Percentiles rank a stretch among this genome's conserved stretches.
Evolutionary conservation across 2,888 invertebrate genomes (phyloP).

Genomic region (Hyalella azteca): DNA sequence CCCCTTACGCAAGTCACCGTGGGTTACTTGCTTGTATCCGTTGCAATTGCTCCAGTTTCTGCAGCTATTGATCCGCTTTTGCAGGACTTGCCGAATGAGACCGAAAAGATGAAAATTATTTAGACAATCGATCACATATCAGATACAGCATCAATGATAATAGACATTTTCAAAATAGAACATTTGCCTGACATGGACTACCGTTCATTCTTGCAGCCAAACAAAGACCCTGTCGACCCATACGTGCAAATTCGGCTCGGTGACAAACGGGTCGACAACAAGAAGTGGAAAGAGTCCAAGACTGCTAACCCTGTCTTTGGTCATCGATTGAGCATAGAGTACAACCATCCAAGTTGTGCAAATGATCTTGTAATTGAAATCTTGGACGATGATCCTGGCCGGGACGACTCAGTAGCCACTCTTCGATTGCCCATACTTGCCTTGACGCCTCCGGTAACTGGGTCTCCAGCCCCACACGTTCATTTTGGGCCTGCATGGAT

Average conservation of each 20-base stretch:
- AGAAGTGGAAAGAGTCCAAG: conserved; percentile 17
- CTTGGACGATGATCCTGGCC: conserved; percentile 36
- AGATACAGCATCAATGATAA: not conserved
- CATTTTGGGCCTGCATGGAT: conserved; percentile 40
- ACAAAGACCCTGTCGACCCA: conserved; percentile 40
- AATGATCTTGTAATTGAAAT: conserved; percentile 26
- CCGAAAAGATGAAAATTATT: not conserved
- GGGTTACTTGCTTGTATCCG: conserved; percentile 29
- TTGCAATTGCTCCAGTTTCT: conserved; percentile 11
- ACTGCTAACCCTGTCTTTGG: conserved; percentile 34
- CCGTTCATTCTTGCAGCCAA: not conserved
- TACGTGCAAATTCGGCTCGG: conserved; percentile 28
- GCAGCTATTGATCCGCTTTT: not conserved
- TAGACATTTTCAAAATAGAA: conserved; percentile 17
- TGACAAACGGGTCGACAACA: conserved; percentile 15
- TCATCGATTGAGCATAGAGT: conserved; percentile 22
- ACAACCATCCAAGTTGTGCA: conserved; percentile 22
- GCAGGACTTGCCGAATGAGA: not conserved
- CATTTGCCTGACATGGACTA: conserved; percentile 43
- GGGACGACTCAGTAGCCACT: conserved; percentile 38
- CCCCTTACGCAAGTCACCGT: not conserved
- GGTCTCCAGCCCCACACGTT: conserved; percentile 6
- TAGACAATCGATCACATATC: not conserved
- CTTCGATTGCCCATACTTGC: conserved; percentile 18
- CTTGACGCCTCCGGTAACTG: conserved; percentile 12